phyloP scores from a whole-genome alignment of 2,888 invertebrate species.

The Scaptomyza parva region DNA sequence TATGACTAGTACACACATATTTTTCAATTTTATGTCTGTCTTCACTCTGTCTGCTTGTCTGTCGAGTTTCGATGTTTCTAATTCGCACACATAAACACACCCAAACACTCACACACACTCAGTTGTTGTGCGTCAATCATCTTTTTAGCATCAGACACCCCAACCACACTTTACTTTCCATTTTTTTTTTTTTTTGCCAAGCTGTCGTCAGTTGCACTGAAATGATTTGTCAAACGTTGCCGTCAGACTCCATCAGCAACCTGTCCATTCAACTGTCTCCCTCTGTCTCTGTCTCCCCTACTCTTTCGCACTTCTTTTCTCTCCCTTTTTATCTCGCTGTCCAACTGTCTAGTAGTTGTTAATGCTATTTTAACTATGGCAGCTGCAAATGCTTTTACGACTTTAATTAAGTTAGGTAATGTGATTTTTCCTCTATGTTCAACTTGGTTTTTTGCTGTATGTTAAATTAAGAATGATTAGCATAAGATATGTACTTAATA shows the following conservation, averaged over 20 bases:
- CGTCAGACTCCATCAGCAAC: slow-evolving; percentile 61
- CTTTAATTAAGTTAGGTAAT: slow-evolving; percentile 1
- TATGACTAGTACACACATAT: background rate
- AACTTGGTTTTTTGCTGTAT: background rate
- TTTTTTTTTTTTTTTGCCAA: no score
- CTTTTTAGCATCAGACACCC: slow-evolving; percentile 7
- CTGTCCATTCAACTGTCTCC: slow-evolving; percentile 36
- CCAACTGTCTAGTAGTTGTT: slow-evolving; percentile 26
- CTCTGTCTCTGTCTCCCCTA: background rate
- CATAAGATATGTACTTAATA: background rate
- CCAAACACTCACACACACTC: slow-evolving; percentile 1
- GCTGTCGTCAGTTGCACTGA: slow-evolving; percentile 60
- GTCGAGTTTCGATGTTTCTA: slow-evolving; percentile 58
- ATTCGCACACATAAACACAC: slow-evolving; percentile 41
- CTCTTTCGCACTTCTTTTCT: slow-evolving; percentile 15
- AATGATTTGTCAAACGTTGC: slow-evolving; percentile 72
- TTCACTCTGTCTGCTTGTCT: slow-evolving; percentile 41
- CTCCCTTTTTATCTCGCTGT: slow-evolving; percentile 15
- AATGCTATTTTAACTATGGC: slow-evolving; percentile 54
- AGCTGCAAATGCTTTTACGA: slow-evolving; percentile 31
- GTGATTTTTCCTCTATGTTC: background rate
- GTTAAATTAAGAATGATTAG: background rate
- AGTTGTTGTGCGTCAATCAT: slow-evolving; percentile 64
- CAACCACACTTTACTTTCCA: slow-evolving; percentile 4
- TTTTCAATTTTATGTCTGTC: no score